Conservation (phyloP, 53 echinoderm and acorn worm species). For the Temnopleurus reevesii region DNA sequence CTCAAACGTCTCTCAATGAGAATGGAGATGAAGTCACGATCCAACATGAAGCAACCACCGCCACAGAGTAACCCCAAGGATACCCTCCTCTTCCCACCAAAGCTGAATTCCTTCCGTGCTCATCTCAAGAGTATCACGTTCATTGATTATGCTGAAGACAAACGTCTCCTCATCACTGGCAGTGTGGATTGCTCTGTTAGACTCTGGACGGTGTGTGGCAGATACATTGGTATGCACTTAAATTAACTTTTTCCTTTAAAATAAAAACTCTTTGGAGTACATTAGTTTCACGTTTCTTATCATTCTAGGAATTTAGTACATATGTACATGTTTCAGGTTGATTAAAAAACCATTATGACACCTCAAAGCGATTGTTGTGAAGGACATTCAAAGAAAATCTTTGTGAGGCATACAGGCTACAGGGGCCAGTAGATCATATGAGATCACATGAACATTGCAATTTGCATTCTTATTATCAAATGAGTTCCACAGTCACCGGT, state of each 20-base stretch:
- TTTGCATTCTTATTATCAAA: too few species aligned
- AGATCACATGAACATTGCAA: too few species aligned
- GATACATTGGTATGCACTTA: slow-evolving; percentile 84
- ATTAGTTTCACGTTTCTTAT: too few species aligned
- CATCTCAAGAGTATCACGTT: slow-evolving; percentile 76
- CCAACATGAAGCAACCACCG: slow-evolving; percentile 69
- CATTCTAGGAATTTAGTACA: too few species aligned
- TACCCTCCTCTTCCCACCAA: slow-evolving; percentile 78
- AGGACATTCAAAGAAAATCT: too few species aligned
- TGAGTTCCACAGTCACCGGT: too few species aligned
- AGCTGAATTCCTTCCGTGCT: slow-evolving; percentile 88
- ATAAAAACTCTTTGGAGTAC: too few species aligned
- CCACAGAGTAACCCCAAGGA: slow-evolving; percentile 79
- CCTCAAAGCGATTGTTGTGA: too few species aligned
- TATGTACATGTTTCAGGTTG: too few species aligned
- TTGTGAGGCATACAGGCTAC: too few species aligned
- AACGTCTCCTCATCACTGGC: slow-evolving; percentile 76
- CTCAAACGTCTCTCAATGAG: slow-evolving; percentile 62
- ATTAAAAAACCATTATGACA: too few species aligned
- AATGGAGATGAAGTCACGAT: slow-evolving; percentile 67
- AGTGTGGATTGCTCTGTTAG: slow-evolving; percentile 88
- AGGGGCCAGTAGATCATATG: too few species aligned
- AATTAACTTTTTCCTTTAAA: background rate
- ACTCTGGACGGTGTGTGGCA: slow-evolving; percentile 92
- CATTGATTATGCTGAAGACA: slow-evolving; percentile 88